phyloP scores from a whole-genome alignment of 2,888 invertebrate species.

The Drosophila mulleri region DNA sequence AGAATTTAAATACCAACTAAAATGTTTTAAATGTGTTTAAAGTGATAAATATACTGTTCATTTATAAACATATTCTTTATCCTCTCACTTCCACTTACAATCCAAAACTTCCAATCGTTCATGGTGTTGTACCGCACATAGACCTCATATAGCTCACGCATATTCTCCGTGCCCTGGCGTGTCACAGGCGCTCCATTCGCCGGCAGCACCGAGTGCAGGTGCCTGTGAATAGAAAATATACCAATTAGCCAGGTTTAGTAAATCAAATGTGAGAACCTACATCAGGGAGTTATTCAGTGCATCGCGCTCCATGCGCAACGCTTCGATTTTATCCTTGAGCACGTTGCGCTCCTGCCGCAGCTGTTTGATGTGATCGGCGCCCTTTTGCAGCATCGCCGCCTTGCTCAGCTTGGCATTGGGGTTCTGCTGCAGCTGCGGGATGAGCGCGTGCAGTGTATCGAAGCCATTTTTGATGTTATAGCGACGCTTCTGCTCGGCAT shows the following conservation, averaged over 20 bases:
- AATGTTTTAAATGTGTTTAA: no score
- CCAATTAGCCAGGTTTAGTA: neutral
- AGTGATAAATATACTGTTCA: no score
- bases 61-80: no score
- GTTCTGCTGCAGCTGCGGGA: slow-evolving; percentile 95
- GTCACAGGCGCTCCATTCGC: slow-evolving; percentile 98
- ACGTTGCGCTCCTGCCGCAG: slow-evolving; percentile 93
- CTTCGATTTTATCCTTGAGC: slow-evolving; percentile 95
- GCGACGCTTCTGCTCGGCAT: slow-evolving; percentile 97
- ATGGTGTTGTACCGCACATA: slow-evolving; percentile 94
- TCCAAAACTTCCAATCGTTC: slow-evolving; percentile 99
- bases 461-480: slow-evolving; percentile 99
- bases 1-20: no score
- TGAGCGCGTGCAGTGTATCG: slow-evolving; percentile 95
- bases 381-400: slow-evolving; percentile 98
- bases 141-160: slow-evolving; percentile 97
- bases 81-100: slow-evolving; percentile 87
- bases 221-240: slow-evolving; percentile 86
- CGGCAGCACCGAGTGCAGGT: slow-evolving; percentile 96
- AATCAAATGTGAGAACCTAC: slow-evolving; percentile 85
- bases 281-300: slow-evolving; percentile 95
- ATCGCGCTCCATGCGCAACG: slow-evolving; percentile 94
- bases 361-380: slow-evolving; percentile 97
- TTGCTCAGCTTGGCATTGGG: slow-evolving; percentile 97
- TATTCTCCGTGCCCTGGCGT: slow-evolving; percentile 94